Evolutionary conservation across 2,797 vertebrate genomes (phyloP).

Genomic region (Poecilia picta): DNA sequence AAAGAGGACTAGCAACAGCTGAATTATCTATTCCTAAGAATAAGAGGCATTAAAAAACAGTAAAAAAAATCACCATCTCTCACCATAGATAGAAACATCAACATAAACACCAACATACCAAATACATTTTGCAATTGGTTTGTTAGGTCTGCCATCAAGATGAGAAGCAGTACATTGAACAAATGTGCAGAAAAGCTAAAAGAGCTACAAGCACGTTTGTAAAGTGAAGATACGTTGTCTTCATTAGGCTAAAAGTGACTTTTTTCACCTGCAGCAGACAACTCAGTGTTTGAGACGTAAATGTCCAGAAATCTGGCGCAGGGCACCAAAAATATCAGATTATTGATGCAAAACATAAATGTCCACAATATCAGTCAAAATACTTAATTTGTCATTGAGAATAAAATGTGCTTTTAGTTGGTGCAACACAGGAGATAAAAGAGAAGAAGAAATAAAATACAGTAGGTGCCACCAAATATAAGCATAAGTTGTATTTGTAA

Average conservation of each 20-base stretch:
- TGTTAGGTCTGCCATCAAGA: conserved; percentile 49
- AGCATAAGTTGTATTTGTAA: background rate
- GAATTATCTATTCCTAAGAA: conserved; percentile 3
- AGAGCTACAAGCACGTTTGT: background rate
- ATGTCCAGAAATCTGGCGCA: conserved; percentile 31
- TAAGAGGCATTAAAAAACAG: conserved; percentile 21
- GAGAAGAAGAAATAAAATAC: background rate
- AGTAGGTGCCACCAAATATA: background rate
- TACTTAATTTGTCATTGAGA: background rate
- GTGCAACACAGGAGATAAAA: background rate
- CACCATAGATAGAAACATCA: conserved; percentile 51
- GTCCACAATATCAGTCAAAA: conserved; percentile 21
- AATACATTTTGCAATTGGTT: conserved; percentile 43
- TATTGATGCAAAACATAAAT: conserved; percentile 13
- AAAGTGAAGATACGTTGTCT: background rate
- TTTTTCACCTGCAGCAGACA: conserved; percentile 45
- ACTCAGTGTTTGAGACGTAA: conserved; percentile 37
- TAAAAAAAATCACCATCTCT: conserved; percentile 22
- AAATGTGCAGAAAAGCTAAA: background rate
- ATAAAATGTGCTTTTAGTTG: background rate
- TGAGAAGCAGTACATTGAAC: conserved; percentile 17
- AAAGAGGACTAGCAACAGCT: background rate
- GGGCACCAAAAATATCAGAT: conserved; percentile 31
- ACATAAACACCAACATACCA: conserved; percentile 47
- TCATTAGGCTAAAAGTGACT: conserved; percentile 31